A percentile compares a stretch with the other conserved stretches of the same genome.
Conservation (phyloP, 2,797 vertebrate genomes). For the Mycteria americana region DNA sequence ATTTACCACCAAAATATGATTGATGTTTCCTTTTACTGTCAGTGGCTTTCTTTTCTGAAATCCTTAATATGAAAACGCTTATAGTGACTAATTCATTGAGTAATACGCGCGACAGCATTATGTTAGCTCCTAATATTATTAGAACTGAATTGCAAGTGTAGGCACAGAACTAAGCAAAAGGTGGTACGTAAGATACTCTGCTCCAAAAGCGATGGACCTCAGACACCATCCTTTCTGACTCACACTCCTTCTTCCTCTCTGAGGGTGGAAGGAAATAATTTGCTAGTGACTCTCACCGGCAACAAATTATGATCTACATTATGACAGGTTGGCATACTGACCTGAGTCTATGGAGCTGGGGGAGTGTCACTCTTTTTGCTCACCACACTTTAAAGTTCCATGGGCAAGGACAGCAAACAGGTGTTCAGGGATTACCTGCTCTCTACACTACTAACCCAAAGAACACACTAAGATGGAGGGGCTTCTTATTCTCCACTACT, state of each 20-base stretch:
- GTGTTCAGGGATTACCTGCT: background rate
- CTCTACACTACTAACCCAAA: background rate
- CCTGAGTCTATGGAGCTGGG: background rate
- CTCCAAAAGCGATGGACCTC: background rate
- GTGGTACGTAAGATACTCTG: background rate
- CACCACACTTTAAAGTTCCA: background rate
- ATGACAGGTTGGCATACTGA: background rate
- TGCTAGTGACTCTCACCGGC: background rate
- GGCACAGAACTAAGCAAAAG: constrained; percentile 5
- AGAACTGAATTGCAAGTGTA: constrained; percentile 6
- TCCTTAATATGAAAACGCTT: background rate
- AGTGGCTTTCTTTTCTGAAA: constrained; percentile 32
- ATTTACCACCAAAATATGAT: constrained; percentile 2
- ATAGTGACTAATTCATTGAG: constrained; percentile 43
- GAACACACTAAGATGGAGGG: background rate
- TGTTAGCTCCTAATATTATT: constrained; percentile 29
- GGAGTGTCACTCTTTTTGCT: background rate
- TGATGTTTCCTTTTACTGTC: constrained; percentile 39
- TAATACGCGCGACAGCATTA: background rate
- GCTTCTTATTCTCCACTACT: background rate
- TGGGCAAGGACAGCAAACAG: background rate
- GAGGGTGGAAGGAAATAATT: background rate
- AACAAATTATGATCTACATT: background rate
- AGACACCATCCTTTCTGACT: constrained; percentile 34
- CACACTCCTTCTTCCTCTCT: background rate